Evolutionary conservation across 2,113 vertebrate genomes (phyloP), one percentile per base, ranked within the genome.

Genomic region (Ceyx melanurus): DNA sequence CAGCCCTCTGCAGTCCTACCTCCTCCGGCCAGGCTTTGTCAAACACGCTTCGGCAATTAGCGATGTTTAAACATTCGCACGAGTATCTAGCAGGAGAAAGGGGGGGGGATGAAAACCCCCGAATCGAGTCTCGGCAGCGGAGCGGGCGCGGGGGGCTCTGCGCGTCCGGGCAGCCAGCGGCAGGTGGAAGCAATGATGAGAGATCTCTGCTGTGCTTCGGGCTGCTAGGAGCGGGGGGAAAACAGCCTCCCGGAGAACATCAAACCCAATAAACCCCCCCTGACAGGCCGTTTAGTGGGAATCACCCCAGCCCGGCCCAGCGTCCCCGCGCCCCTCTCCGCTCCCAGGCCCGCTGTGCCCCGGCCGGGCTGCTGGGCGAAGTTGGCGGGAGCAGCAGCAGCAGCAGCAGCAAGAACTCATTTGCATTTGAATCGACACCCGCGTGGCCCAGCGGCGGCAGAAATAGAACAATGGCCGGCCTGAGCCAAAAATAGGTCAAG

Each of bases 401-500:
- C 37, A 97, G 96, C 97, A 76, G 97, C 92, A 74, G 98, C 97
- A 94, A 97, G 94, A 98, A 98, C 98, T 98, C 97, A 99, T 99
- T 99, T 99, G 98, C 99, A 99, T 99, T 98, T 99, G 98, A 99
- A 99, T 99, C 98, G 98, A 99, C 99, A 99, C 98, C 98, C 98
- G 98, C 98, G 97, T 96, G 98, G 98, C 98, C 98, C 98, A 98
- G 98, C 98, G 97, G 98, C 98, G 98, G 98, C 99, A 99, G 98
- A 99, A 99, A 99, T 99, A 99, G 99, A 99, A 99, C 99, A 99
- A 99, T 99, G 98, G 98, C 98, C 98, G 97, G 98, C 98, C 98
- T 98, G 96, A 98, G 98, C 99, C 99, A 99, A 98, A 99, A 99
- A 99, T 99, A 99, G 99, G 99, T 99, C 99, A 99, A 98, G 98